A percentile compares a stretch with the other conserved stretches of the same genome.
These are phyloP conservation scores for Pseudotriccus pelzelni DNA, from an alignment of 2,797 vertebrate species.

Conservation along the genomic window DNA sequence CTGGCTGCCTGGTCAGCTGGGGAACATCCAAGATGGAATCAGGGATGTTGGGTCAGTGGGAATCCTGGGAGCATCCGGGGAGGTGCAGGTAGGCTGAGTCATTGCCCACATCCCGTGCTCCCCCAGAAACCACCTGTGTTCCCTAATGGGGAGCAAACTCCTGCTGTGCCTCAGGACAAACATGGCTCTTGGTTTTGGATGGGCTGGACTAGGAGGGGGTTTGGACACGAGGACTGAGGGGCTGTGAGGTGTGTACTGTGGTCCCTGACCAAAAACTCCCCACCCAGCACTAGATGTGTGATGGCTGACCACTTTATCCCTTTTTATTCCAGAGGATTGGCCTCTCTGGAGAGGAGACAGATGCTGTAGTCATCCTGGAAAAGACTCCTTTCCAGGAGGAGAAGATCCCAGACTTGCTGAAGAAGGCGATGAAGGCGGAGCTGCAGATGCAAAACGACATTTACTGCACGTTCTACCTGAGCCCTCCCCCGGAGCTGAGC, in stretches of 20 bases:
- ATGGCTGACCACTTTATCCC: not conserved
- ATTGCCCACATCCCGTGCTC: not conserved
- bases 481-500: conserved; percentile 83
- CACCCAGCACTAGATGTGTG: rapidly evolving
- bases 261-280: not conserved
- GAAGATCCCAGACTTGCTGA: conserved; percentile 78
- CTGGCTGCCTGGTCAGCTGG: rapidly evolving
- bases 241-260: rapidly evolving
- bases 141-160: not conserved
- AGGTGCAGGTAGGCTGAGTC: not conserved
- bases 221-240: rapidly evolving
- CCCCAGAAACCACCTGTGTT: not conserved
- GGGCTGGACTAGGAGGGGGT: not conserved
- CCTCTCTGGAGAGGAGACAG: conserved; percentile 71
- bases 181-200: not conserved
- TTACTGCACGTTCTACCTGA: conserved; percentile 89
- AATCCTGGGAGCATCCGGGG: not conserved
- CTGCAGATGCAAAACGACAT: conserved; percentile 91
- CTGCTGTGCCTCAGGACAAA: not conserved
- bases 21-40: not conserved
- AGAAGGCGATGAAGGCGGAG: conserved; percentile 72
- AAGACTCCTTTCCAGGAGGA: conserved; percentile 91
- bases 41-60: not conserved
- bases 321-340: conserved; percentile 53
- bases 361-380: conserved; percentile 91